Evolutionary conservation across 2,113 vertebrate species (phyloP).

Genomic region (Gymnorhina tibicen): DNA sequence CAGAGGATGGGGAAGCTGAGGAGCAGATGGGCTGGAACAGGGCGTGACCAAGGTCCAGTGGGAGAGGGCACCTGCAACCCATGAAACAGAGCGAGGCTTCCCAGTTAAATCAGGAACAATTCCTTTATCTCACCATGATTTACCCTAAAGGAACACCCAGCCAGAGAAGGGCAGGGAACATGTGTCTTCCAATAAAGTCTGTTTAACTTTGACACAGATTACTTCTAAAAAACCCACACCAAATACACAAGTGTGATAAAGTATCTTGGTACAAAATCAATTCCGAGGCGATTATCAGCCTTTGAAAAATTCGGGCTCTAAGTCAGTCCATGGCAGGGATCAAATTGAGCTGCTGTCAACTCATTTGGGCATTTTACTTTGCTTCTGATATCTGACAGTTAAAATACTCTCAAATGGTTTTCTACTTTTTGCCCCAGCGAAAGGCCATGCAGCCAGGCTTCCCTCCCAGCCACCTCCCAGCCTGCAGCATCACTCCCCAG

Average conservation of each 20-base stretch:
- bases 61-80: not conserved
- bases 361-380: slow-evolving; percentile 39
- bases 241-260: slow-evolving; percentile 52
- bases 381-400: not conserved
- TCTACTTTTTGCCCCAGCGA: not conserved
- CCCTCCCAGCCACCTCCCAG: not conserved
- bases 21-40: not conserved
- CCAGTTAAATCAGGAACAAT: not conserved
- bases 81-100: not conserved
- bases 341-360: slow-evolving; percentile 37
- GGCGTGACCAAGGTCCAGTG: not conserved
- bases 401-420: not conserved
- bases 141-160: not conserved
- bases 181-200: slow-evolving; percentile 37
- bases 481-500: not conserved
- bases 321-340: slow-evolving; percentile 34
- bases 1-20: not conserved
- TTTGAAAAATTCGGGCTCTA: slow-evolving; percentile 28
- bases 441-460: not conserved
- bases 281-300: slow-evolving; percentile 59
- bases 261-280: slow-evolving; percentile 65
- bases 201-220: slow-evolving; percentile 20
- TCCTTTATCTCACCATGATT: not conserved
- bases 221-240: not conserved
- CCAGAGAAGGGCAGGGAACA: not conserved